Base-by-base conservation (phyloP, 2,888 invertebrate species). In the Tiphia femorata region DNA sequence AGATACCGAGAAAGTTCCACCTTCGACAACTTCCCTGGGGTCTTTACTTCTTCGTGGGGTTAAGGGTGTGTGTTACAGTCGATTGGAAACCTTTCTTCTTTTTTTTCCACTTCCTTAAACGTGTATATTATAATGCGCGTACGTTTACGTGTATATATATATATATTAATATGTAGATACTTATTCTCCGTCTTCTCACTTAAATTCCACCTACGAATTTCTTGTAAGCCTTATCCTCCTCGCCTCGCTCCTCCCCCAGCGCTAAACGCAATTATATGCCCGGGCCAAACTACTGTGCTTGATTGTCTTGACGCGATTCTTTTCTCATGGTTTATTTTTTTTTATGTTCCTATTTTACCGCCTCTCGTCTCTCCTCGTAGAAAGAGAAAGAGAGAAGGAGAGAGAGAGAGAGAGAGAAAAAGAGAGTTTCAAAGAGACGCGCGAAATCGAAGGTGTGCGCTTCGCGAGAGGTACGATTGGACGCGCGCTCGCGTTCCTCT, bases 241-340 rank as follows among this genome's bases (percentile, higher is more conserved):
- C 38, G 14, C 38, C 12, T 33, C 33, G 5, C 33, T 33, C 33
- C 33, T 33, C 33, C 33, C 33, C 14, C 33, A 14, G 8, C 33
- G 14, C 5, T 6, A 29, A 44, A 20, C 30, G 44, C 30, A 17
- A 27, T 29, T 20, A 56, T 37, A 62, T 59, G 58, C 50, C 60
- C 62, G 58, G 49, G 62, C 53, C 65, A 65, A 72, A 77, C 14
- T 77, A 77, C 78, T 73, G 65, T 70, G 71, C 70, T 78, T 81
- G 81, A 81, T 81, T 81, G 81, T 80, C 81, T 79, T 76, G 72
- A 78, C 81, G 81, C 81, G 74, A 78, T 78, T 80, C 80, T 80
- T 63, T 70, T 67, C 27, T 44, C 30, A 51, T 64, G 44, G 20
- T 37, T 25, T 16, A n/a, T 49, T 49, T 20, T 23, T 21, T 44